A percentile compares a stretch with the other conserved stretches of the same genome.
Conservation (phyloP, 2,888 invertebrate species). For the Tenthredo notha region DNA sequence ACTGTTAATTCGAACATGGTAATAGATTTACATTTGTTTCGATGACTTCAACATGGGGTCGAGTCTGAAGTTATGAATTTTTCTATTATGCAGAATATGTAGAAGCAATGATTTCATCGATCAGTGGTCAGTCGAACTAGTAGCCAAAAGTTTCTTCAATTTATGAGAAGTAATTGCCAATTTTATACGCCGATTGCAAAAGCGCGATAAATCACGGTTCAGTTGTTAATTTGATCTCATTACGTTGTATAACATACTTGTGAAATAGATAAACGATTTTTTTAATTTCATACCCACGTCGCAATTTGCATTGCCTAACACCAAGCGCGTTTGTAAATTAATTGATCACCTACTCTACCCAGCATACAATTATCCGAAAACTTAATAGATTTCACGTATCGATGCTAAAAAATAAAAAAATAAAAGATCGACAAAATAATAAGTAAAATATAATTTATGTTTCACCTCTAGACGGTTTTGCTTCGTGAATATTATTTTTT, state of each 20-base stretch:
- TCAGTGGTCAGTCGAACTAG: not conserved
- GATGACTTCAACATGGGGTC: not conserved
- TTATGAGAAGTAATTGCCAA: conserved; percentile 62
- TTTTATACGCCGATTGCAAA: conserved; percentile 64
- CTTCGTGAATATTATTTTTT: not conserved
- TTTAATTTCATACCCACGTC: conserved; percentile 17
- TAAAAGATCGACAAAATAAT: not conserved
- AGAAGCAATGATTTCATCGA: not conserved
- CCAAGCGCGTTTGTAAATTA: not conserved
- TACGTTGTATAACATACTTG: not conserved
- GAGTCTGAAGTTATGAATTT: not conserved
- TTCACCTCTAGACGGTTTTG: not conserved
- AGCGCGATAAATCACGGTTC: conserved; percentile 54
- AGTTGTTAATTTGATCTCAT: conserved; percentile 16
- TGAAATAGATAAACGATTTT: not conserved
- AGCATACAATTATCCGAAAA: not conserved
- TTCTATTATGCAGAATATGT: conserved; percentile 3
- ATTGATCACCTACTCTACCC: not conserved
- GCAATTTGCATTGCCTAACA: not conserved
- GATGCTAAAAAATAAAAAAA: too few species aligned
- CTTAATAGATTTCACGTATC: not conserved
- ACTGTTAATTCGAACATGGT: not conserved
- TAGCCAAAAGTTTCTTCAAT: conserved; percentile 53
- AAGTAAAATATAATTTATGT: not conserved
- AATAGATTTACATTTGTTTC: not conserved